Evolutionary conservation across 1,140 invertebrate genomes (phyloP).

Genomic region (Conus betulinus): DNA sequence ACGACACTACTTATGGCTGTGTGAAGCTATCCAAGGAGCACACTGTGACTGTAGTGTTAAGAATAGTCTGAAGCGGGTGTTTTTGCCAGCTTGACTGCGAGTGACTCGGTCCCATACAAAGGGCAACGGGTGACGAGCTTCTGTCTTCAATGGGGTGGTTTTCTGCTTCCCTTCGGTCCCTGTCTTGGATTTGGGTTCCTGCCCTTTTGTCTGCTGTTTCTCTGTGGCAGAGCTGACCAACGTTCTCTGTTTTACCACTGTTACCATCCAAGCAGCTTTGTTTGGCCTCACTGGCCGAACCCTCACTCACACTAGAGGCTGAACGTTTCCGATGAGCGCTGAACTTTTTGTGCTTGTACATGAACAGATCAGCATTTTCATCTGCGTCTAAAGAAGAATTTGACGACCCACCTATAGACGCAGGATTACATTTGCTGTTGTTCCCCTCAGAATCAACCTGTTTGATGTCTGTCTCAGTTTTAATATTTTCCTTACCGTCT

Average conservation of each 20-base stretch:
- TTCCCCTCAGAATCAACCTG: slow-evolving; percentile 17
- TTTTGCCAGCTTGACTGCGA: slow-evolving; percentile 61
- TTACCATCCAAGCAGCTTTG: neutral
- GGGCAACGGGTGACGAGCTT: slow-evolving; percentile 62
- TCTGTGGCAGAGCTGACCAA: slow-evolving; percentile 18
- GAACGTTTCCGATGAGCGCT: slow-evolving; percentile 53
- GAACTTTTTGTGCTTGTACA: slow-evolving; percentile 70
- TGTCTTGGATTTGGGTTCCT: neutral
- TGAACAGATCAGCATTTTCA: slow-evolving; percentile 40
- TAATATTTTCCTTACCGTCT: neutral
- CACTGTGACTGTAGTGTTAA: neutral
- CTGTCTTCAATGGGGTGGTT: slow-evolving; percentile 40
- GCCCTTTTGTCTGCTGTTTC: neutral
- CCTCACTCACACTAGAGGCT: slow-evolving; percentile 27
- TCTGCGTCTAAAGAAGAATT: slow-evolving; percentile 25
- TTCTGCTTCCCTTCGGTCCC: slow-evolving; percentile 8
- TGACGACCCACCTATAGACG: slow-evolving; percentile 31
- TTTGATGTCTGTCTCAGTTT: slow-evolving; percentile 7
- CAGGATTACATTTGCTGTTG: slow-evolving; percentile 10
- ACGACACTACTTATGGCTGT: too few species aligned
- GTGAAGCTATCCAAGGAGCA: too few species aligned
- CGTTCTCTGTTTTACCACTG: neutral
- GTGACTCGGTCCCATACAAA: slow-evolving; percentile 67
- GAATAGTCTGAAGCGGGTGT: slow-evolving; percentile 37
- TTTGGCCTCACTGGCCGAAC: slow-evolving; percentile 24